Base-by-base conservation (phyloP, 2,888 invertebrate species). In the Drosophila cognata region DNA sequence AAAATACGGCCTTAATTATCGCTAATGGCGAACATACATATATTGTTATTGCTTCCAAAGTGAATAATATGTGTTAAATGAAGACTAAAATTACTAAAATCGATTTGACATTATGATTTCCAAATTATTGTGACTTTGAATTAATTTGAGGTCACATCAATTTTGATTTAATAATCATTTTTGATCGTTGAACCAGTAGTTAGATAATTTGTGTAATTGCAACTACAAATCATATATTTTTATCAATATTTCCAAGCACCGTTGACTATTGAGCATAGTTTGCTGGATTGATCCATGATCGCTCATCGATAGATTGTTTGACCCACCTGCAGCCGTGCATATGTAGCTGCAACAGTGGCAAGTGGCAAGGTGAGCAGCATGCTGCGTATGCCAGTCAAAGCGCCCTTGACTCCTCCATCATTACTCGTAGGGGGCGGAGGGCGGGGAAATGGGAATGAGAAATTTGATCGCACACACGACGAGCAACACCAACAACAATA, bases 391-490 rank as follows among this genome's bases (percentile, higher is more conserved):
- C 46, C 46, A 46, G 8, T 71, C 64, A 67, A 73, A 58, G 60
- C 63, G 63, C 77, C 77, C 73, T 59, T 65, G 50, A 53, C 50
- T 31, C 50, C 67, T 53, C 58, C 67, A 58, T 31, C 48, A 41
- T 35, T 29, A n/a, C 25, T 21, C 33, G 59, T 16, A 13, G 28
- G 28, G 13, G 43, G 29, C n/a, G 18, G 33, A 50, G 55, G 46
- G 58, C 48, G 41, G 67, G 48, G 66, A 76, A 38, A 33, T 43
- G 29, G 55, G 33, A 68, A 51, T 71, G 66, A 68, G 87, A 79
- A 87, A 84, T 72, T 74, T 74, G 87, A 83, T 84, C 81, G 84
- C 74, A 58, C 55, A 77, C 68, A 74, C 68, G 58, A 64, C 69
- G 50, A 65, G 41, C 33, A 55, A 50, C 59, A 50, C 18, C 58